Base-by-base conservation (phyloP, 2,113 vertebrate genomes). In the Ia io region DNA sequence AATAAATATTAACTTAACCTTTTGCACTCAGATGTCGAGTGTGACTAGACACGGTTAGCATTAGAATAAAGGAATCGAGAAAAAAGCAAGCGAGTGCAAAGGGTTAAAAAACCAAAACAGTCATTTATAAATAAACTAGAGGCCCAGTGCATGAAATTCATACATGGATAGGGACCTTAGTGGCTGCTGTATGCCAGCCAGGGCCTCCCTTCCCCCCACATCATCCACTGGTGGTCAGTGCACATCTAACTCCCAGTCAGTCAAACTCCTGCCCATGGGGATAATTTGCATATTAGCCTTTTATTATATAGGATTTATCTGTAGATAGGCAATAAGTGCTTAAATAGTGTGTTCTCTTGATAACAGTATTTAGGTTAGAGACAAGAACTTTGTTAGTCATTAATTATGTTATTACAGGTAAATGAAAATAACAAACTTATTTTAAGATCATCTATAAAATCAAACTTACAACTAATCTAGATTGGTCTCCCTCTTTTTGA, bases 261-360 rank as follows among this genome's bases (percentile, higher is more conserved):
- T 10, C 56, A 59, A 59, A 59, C 56, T 59, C 22, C 56, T 59
- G 23, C 23, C 22, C 23, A 3, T 25, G 56, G 23, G 23, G 8
- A 59, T 9, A 59, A 59, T 59, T 59, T 59, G 56, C 23, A 25
- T 59, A 59, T 59, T 59, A 59, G 9, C 56, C 23, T 59, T 59
- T 59, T 56, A 11, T 25, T 59, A 25, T 25, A 59, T 59, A 59
- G 56, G 9, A 59, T 49, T 30, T 92, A 76, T 63, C 30, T 92
- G 56, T 42, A 96, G 47, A 47, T 20, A 89, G 25, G 28, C 8
- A 47, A 4, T 82, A 77, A 83, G 30, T 89, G 5, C 42, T 91
- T 91, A 79, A 96, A 88, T 9, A 95, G 44, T 84, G 13, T 51
- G 88, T 44, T 95, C 28, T 91, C 40, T 84, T 91, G 59, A 71